Evolutionary conservation across 2,888 invertebrate genomes (phyloP), one percentile per base, ranked within the genome.

Genomic region (Xylophagus ater): DNA sequence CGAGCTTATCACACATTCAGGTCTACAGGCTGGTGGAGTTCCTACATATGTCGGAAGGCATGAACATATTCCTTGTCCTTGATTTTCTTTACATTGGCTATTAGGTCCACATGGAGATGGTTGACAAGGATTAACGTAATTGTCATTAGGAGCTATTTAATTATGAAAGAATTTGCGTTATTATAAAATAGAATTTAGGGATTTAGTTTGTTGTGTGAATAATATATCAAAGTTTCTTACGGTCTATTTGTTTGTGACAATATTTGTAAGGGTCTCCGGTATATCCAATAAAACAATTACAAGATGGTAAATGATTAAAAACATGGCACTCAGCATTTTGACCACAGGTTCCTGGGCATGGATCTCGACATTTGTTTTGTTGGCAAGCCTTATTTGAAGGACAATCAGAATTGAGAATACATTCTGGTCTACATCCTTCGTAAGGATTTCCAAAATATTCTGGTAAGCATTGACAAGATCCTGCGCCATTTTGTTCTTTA

Each of bases 21-120:
- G 77, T 44, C 74, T 70, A 55, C 85, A 86, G 10, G 76, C 73
- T 2, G 85, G 85, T 4, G 81, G 79, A 62, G 74, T 74, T 33
- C 82, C 82, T 28, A 74, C 70, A 53, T 72, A 77, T 21, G 73
- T 74, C 33, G 71, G 69, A 24, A 74, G 68, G 53, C 83, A 83
- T 38, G 74, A 70, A 52, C 83, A 84, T 1, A 76, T 74, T 5
- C 76, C 74, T 66, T 79, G 70, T 25, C 71, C 73, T 50, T 81
- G 81, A 1, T 74, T 57, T 42, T 71, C 69, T 50, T 75, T 73
- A 54, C 85, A 85, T 59, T 81, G 81, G 53, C 82, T 81, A 54
- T 82, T 81, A n/a, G 81, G 78, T 3, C 83, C 83, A 54, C 83
- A 83, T 1, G 81, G 81, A 33, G 78, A 75, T 34, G 76, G 73